Evolutionary conservation across 1,140 invertebrate genomes (phyloP).

Genomic region (Psix sp.): DNA sequence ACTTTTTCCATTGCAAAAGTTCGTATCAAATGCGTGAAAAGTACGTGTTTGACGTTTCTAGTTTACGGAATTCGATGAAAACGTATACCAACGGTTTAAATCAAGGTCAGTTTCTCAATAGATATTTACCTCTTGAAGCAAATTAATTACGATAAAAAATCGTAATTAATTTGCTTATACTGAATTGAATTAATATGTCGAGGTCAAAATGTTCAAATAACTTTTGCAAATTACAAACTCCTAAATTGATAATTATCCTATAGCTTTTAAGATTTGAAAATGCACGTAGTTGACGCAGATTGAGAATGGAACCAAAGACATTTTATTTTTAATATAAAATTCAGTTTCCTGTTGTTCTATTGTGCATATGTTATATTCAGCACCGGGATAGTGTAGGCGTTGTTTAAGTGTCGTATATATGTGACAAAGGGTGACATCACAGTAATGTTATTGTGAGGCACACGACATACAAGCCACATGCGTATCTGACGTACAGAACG

Average conservation of each 20-base stretch:
- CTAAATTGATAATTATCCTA: too few species aligned
- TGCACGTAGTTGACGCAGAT: not conserved
- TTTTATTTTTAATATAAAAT: not conserved
- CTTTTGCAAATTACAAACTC: too few species aligned
- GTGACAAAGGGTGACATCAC: constrained; percentile 51
- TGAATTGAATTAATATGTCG: too few species aligned
- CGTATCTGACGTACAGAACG: constrained; percentile 7
- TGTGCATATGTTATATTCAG: constrained; percentile 31
- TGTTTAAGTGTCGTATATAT: constrained; percentile 41
- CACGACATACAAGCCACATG: constrained; percentile 28
- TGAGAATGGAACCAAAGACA: not conserved
- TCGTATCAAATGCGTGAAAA: not conserved
- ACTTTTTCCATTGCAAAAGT: constrained; percentile 6
- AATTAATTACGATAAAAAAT: too few species aligned
- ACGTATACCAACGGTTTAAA: too few species aligned
- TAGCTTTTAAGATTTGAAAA: too few species aligned
- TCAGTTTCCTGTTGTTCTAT: constrained; percentile 7
- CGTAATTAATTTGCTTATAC: too few species aligned
- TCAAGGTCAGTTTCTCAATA: too few species aligned
- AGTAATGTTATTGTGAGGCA: constrained; percentile 38
- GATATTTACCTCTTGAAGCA: too few species aligned
- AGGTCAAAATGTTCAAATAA: too few species aligned
- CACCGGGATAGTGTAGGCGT: constrained; percentile 24
- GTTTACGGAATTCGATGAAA: too few species aligned
- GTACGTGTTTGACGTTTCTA: not conserved